Base-by-base conservation (phyloP, 2,888 invertebrate genomes). In the Limnephilus marmoratus region DNA sequence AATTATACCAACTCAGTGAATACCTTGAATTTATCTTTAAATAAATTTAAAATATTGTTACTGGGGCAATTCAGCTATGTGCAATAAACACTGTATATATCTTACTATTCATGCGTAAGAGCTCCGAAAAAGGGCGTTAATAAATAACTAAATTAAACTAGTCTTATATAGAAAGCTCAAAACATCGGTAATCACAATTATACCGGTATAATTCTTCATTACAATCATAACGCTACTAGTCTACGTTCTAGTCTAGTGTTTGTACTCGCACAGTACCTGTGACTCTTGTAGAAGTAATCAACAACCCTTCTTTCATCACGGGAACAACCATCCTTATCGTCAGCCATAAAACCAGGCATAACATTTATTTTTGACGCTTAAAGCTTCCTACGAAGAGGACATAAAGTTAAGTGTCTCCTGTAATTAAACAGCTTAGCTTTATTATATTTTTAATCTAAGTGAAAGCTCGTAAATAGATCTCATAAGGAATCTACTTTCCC, bases 361-460 rank as follows among this genome's bases (percentile, higher is more conserved):
- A 86, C 45, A 45, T 86, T 86, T 37, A 86, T 49, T 86, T 86
- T 37, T 86, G 29, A 24, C 86, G n/a, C 37, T n/a, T 86, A 49
- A 83, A 86, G 86, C 29, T 41, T 29, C 86, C 83, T 37, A 29
- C 9, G 29, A 3, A 29, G 12, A 13, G 45, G 49, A 49, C 49
- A 49, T 86, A 86, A 86, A 86, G 41, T 86, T 29, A 68, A 41
- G 86, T 49, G 86, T 49, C n/a, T 12, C 45, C 29, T 15, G 45
- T 86, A 86, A 86, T 86, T 86, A 41, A 86, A 45, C 29, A 29
- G 45, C 29, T 49, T 41, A 86, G 45, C 45, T 86, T 86, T 86
- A 83, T 83, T 83, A 34, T 37, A 9, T 34, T 41, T 83, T 83
- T 68, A 68, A 68, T 24, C 7, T 41, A 24, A 37, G 83, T 83